phyloP scores from a whole-genome alignment of 2,113 vertebrate genomes.

The Chaetodon trifascialis region DNA sequence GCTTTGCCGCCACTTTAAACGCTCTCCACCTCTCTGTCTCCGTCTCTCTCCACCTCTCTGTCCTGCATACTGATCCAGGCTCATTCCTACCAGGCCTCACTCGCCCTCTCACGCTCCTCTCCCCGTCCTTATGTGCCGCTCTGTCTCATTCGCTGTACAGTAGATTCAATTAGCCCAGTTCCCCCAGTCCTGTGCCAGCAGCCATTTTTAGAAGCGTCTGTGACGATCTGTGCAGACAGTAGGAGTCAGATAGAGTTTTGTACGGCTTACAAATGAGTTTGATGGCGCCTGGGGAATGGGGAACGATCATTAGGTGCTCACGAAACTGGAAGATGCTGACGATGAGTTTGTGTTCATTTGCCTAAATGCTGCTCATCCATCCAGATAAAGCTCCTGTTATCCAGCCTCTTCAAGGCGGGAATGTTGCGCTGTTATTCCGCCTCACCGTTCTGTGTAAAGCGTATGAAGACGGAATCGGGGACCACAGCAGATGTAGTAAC shows the following conservation, averaged over 20 bases:
- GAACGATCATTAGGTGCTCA: constrained; percentile 9
- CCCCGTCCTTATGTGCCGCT: constrained; percentile 4
- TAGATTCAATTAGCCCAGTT: constrained; percentile 67
- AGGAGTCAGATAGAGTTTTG: constrained; percentile 40
- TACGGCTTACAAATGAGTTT: constrained; percentile 37
- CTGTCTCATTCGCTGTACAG: constrained; percentile 30
- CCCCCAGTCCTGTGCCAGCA: constrained; percentile 25
- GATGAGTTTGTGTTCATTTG: constrained; percentile 32
- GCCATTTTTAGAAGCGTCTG: constrained; percentile 40
- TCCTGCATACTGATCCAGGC: constrained; percentile 53
- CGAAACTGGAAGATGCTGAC: constrained; percentile 33
- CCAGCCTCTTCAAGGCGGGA: too few relatives aligned
- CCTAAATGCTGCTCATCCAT: constrained; percentile 39
- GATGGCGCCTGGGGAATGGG: constrained; percentile 8
- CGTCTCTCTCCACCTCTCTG: not conserved
- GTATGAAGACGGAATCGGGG: too few relatives aligned
- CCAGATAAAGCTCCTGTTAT: not conserved
- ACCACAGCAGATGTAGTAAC: too few relatives aligned
- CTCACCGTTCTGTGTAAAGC: too few relatives aligned
- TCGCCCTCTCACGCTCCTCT: constrained; percentile 13
- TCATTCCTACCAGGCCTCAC: constrained; percentile 1
- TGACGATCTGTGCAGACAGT: constrained; percentile 41
- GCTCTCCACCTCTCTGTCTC: constrained; percentile 28
- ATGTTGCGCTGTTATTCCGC: too few relatives aligned
- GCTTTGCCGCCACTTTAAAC: constrained; percentile 59